Evolutionary conservation across 1,140 invertebrate genomes (phyloP).

Genomic region (Drosophila takahashii): DNA sequence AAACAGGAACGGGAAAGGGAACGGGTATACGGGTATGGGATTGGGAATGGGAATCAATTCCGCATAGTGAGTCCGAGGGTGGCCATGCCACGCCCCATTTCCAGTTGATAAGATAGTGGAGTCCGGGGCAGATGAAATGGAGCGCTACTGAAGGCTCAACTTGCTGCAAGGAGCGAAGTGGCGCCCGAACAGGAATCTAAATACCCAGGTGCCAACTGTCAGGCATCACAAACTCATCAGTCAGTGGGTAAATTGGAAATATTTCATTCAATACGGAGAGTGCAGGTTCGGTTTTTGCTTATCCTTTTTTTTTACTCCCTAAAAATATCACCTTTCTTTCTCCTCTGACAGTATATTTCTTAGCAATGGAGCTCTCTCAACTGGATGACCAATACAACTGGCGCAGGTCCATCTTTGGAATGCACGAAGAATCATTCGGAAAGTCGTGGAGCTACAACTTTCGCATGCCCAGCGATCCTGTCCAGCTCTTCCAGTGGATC

Average conservation of each 20-base stretch:
- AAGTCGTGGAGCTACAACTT: background rate
- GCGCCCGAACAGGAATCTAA: background rate
- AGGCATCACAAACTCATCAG: background rate
- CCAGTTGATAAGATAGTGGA: constrained; percentile 21
- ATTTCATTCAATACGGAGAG: background rate
- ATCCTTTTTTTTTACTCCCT: background rate
- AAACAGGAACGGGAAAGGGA: background rate
- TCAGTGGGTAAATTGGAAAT: background rate
- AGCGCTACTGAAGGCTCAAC: constrained; percentile 11
- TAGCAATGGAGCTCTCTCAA: background rate
- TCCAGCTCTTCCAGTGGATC: background rate
- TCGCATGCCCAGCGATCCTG: background rate
- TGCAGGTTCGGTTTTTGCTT: background rate
- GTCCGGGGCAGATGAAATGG: constrained; percentile 17
- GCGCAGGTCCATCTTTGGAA: background rate
- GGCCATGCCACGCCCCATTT: constrained; percentile 39
- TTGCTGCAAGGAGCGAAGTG: constrained; percentile 13
- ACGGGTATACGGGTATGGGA: background rate
- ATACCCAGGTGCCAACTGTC: background rate
- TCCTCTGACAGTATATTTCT: background rate
- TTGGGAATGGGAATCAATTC: constrained; percentile 16
- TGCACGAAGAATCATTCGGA: background rate
- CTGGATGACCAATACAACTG: background rate
- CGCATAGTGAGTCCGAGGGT: constrained; percentile 18
- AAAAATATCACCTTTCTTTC: background rate